Base-by-base conservation (phyloP, 1,140 invertebrate genomes). In the Fopius arisanus region DNA sequence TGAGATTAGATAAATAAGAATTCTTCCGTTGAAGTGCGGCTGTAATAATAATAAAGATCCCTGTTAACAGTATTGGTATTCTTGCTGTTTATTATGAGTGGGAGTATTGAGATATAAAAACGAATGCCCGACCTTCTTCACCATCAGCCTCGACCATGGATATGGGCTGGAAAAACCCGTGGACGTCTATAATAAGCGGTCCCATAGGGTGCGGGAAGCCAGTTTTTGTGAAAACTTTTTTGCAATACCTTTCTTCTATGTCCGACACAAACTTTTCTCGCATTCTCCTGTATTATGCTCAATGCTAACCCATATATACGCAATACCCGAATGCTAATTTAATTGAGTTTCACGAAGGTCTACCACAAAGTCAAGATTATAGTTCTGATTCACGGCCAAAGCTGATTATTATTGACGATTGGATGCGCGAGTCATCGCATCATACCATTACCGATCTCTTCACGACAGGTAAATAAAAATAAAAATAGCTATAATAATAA, bases 31-130 rank as follows among this genome's bases (percentile, higher is more conserved):
- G 3, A 40, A 12, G 12, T 12, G 21, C 48, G 40, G 23, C n/a
- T 12, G n/a, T n/a, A n/a, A n/a, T n/a, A n/a, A n/a, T 3, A n/a
- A 43, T 43, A 43, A n/a, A 12, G 10, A 43, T 3, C 14, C n/a
- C n/a, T n/a, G n/a, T n/a, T n/a, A n/a, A n/a, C n/a, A n/a, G n/a
- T n/a, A n/a, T n/a, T n/a, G n/a, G n/a, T n/a, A n/a, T n/a, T n/a
- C n/a, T n/a, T n/a, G n/a, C n/a, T 31, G 29, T 4, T 31, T 31
- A 31, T 7, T 85, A 83, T 16, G 86, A 85, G 28, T n/a, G n/a
- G n/a, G n/a, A n/a, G 79, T 31, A 82, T 73, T 48, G 78, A 31
- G 73, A 43, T 31, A 31, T 31, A 31, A 31, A 31, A 31, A 31
- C 29, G 29, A n/a, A 43, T 3, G 10, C 12, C 3, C 2, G 41